These are phyloP conservation scores for Helleia helle DNA, from an alignment of 2,888 invertebrate species.

Conservation along the genomic window DNA sequence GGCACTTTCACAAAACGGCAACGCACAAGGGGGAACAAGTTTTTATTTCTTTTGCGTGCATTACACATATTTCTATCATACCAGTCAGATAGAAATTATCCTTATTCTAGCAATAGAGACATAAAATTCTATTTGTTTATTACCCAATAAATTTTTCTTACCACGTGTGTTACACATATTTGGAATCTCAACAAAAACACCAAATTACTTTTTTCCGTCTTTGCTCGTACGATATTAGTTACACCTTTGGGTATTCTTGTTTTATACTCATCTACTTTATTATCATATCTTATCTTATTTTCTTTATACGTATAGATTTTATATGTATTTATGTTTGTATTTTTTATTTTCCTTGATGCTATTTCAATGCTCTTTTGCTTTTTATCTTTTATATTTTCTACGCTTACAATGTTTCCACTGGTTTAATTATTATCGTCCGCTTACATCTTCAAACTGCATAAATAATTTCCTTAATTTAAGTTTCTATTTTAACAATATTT, in stretches of 20 bases:
- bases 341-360: not conserved
- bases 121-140: not conserved
- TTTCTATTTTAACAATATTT: no score
- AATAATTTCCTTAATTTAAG: no score
- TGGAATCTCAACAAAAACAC: constrained; percentile 2
- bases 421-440: no score
- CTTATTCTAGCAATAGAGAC: no score
- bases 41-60: no score
- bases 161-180: constrained; percentile 39
- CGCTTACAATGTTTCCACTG: no score
- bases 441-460: no score
- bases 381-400: not conserved
- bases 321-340: not conserved
- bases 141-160: no score
- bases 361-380: no score
- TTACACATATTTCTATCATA: no score
- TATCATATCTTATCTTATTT: constrained; percentile 29
- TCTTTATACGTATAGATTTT: constrained; percentile 14
- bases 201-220: constrained; percentile 8
- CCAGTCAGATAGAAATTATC: no score
- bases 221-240: constrained; percentile 24
- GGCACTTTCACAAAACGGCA: constrained; percentile 29
- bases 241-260: constrained; percentile 71
- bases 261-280: constrained; percentile 38
- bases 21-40: not conserved